phyloP scores from a whole-genome alignment of 2,113 vertebrate genomes.

The Plecotus auritus region DNA sequence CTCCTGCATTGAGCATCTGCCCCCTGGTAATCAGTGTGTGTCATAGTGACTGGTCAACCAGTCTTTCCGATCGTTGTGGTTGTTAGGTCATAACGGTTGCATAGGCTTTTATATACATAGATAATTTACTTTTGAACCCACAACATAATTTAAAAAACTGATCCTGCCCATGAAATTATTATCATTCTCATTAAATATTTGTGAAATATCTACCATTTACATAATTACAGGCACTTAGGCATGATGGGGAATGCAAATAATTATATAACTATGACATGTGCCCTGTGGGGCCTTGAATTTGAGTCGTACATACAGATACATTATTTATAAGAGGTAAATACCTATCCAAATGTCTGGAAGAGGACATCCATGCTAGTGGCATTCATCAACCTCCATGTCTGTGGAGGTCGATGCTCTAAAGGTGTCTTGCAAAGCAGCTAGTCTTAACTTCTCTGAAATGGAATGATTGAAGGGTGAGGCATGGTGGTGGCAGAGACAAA shows the following conservation, averaged over 20 bases:
- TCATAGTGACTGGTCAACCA: too few species aligned
- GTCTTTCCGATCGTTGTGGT: too few species aligned
- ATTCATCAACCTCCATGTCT: background rate
- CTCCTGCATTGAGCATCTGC: too few species aligned
- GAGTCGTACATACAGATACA: background rate
- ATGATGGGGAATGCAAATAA: background rate
- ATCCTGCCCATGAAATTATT: background rate
- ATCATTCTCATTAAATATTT: background rate
- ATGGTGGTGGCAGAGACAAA: background rate
- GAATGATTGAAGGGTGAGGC: background rate
- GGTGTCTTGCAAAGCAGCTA: background rate
- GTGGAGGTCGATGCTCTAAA: background rate
- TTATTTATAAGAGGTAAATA: background rate
- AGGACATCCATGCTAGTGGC: background rate
- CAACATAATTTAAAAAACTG: background rate
- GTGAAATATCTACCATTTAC: background rate
- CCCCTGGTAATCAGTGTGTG: too few species aligned
- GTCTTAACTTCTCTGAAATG: background rate
- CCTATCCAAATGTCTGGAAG: background rate
- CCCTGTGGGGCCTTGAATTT: background rate
- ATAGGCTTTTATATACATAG: background rate
- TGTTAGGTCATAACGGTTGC: too few species aligned
- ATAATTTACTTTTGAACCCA: background rate
- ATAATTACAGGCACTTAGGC: background rate
- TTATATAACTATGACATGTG: background rate